Evolutionary conservation across 2,797 vertebrate genomes (phyloP).

Genomic region (Onychomys leucogaster): DNA sequence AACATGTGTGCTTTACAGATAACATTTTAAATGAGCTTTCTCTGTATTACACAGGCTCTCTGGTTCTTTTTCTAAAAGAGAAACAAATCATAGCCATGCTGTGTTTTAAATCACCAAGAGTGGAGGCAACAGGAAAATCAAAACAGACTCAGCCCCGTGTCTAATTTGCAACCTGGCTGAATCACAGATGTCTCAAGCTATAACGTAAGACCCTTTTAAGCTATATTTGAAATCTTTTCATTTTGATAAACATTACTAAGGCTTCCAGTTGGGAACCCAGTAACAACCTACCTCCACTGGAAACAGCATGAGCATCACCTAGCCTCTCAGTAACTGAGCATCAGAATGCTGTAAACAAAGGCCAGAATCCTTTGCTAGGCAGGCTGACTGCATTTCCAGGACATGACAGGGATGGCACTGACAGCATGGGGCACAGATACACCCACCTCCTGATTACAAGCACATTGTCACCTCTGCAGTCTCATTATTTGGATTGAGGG

Average conservation of each 20-base stretch:
- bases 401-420: background rate
- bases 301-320: background rate
- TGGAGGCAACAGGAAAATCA: slow-evolving; percentile 10
- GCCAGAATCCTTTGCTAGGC: background rate
- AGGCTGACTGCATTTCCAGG: background rate
- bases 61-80: background rate
- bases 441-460: background rate
- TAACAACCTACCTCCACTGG: background rate
- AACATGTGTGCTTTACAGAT: background rate
- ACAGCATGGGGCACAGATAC: background rate
- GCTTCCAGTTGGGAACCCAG: background rate
- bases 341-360: slow-evolving; percentile 35
- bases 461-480: background rate
- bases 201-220: slow-evolving; percentile 34
- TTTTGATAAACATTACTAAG: background rate
- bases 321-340: background rate
- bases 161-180: slow-evolving; percentile 8
- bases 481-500: slow-evolving; percentile 53
- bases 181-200: slow-evolving; percentile 6
- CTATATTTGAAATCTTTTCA: background rate
- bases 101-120: background rate
- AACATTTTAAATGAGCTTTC: background rate
- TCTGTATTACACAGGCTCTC: background rate
- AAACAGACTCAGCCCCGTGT: slow-evolving; percentile 28
- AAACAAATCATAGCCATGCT: background rate